A percentile compares a stretch with the other conserved stretches of the same genome.
Evolutionary conservation across 53 echinoderm and acorn worm species (phyloP).

Genomic region (Zoroaster sp.): DNA sequence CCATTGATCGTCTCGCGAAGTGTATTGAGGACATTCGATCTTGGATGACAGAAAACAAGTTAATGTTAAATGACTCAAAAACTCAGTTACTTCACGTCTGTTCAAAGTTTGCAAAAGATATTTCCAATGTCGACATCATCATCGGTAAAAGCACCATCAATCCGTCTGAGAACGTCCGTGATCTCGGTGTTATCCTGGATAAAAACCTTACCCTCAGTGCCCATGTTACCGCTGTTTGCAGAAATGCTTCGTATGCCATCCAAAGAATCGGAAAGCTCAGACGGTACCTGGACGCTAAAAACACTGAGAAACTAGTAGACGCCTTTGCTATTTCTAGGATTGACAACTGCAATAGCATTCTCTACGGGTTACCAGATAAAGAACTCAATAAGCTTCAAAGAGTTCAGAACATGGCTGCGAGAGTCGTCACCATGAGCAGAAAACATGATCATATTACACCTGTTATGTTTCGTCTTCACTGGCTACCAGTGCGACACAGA

Average conservation of each 20-base stretch:
- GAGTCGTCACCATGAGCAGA: neutral
- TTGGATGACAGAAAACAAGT: conserved; percentile 25
- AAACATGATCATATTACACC: neutral
- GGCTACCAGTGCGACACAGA: neutral
- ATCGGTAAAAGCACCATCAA: neutral
- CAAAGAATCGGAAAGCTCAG: neutral
- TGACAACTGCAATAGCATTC: neutral
- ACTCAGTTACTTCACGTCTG: neutral
- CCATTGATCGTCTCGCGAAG: neutral
- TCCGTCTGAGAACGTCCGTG: neutral
- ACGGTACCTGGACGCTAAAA: neutral
- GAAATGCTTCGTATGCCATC: neutral
- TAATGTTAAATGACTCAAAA: conserved; percentile 5
- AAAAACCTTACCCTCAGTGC: neutral
- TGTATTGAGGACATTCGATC: neutral
- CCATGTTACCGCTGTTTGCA: neutral
- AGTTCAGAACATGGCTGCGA: neutral
- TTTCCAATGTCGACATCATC: neutral
- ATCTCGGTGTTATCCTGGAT: neutral
- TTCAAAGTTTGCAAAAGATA: neutral
- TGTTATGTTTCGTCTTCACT: neutral
- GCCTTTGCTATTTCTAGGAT: neutral
- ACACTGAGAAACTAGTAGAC: neutral
- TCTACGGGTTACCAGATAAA: neutral
- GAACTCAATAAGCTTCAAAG: neutral